These are phyloP conservation scores for Griposia aprilina DNA, from an alignment of 2,888 invertebrate species.

Conservation along the genomic window DNA sequence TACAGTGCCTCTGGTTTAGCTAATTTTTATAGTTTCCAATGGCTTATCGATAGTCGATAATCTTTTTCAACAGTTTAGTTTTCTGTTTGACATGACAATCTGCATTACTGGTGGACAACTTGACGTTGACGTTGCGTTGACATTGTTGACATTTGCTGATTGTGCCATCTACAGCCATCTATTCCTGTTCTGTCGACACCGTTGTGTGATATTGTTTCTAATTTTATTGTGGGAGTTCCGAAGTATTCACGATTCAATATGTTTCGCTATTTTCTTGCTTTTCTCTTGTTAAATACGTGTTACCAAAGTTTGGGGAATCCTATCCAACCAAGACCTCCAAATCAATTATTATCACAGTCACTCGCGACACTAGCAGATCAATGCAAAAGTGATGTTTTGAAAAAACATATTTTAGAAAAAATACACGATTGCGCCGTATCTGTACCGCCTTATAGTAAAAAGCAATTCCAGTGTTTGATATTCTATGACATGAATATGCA, in stretches of 20 bases:
- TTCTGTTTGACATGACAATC: background rate
- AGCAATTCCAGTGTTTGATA: constrained; percentile 81
- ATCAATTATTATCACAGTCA: constrained; percentile 55
- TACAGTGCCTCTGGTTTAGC: background rate
- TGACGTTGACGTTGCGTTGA: constrained; percentile 44
- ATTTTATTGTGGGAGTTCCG: constrained; percentile 25
- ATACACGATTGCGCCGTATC: constrained; percentile 74
- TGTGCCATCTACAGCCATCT: constrained; percentile 45
- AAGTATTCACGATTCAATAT: constrained; percentile 64
- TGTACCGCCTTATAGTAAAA: constrained; percentile 69
- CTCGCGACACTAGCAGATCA: constrained; percentile 71
- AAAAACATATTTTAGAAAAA: constrained; percentile 73
- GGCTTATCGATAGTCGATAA: constrained; percentile 1
- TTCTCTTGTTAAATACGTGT: constrained; percentile 78
- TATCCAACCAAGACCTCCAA: constrained; percentile 63
- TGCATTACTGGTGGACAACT: constrained; percentile 3
- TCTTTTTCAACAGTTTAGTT: background rate
- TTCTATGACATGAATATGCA: constrained; percentile 85
- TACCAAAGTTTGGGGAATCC: constrained; percentile 80
- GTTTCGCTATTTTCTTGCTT: constrained; percentile 77
- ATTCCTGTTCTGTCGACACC: constrained; percentile 39
- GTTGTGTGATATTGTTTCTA: constrained; percentile 48
- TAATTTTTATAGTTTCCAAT: background rate
- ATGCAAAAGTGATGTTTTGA: constrained; percentile 79
- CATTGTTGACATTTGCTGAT: constrained; percentile 48